These are phyloP conservation scores for Ephestia elutella DNA, from an alignment of 1,140 invertebrate genomes.

Conservation along the genomic window DNA sequence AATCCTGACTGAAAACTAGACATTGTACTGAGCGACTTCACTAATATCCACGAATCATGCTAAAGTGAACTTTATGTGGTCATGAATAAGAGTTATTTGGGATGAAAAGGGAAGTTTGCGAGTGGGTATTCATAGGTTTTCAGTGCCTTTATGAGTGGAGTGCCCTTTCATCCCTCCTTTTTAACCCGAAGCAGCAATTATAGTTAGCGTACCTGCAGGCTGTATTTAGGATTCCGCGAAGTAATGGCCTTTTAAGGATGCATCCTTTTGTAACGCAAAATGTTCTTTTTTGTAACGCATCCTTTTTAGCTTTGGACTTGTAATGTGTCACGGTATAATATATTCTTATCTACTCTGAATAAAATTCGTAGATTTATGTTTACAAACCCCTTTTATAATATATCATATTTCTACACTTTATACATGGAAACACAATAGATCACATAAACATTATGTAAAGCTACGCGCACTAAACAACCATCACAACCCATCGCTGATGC, in stretches of 20 bases:
- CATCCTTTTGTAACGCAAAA: background rate
- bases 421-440: no score
- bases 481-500: no score
- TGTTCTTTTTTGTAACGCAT: background rate
- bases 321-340: background rate
- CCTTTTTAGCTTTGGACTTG: background rate
- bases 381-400: no score
- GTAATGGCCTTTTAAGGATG: background rate
- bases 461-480: no score
- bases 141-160: slow-evolving; percentile 33
- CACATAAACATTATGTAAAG: no score
- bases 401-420: no score
- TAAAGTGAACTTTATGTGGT: slow-evolving; percentile 14
- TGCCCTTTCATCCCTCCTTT: slow-evolving; percentile 42
- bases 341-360: no score
- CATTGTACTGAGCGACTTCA: slow-evolving; percentile 17
- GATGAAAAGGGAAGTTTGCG: slow-evolving; percentile 11
- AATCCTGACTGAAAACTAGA: slow-evolving; percentile 39
- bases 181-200: slow-evolving; percentile 40
- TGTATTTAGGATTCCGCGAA: slow-evolving; percentile 24
- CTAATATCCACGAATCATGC: background rate
- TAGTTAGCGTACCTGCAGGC: slow-evolving; percentile 35
- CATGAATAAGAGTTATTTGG: slow-evolving; percentile 9
- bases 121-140: slow-evolving; percentile 26
- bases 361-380: no score